Percentiles rank a stretch among this genome's conserved stretches.
phyloP scores from a whole-genome alignment of 1,140 invertebrate genomes.

The Coenobita brevimanus region DNA sequence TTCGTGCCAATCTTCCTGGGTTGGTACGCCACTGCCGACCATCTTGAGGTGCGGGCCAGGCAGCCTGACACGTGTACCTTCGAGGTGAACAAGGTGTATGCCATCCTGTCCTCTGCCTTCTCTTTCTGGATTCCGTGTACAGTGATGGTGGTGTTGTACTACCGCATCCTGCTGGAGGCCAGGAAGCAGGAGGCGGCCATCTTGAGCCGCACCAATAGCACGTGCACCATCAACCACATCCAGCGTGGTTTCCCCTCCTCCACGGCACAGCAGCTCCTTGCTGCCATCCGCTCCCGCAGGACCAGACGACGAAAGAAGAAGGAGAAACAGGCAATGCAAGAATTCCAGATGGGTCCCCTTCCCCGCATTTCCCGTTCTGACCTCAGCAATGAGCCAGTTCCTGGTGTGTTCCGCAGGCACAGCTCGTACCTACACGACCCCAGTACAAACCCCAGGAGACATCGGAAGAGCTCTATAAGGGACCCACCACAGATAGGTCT shows the following conservation, averaged over 20 bases:
- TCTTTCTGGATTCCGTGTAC: constrained; percentile 97
- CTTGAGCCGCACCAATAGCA: constrained; percentile 63
- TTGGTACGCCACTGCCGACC: constrained; percentile 90
- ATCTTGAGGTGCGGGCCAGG: constrained; percentile 85
- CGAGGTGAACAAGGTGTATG: constrained; percentile 91
- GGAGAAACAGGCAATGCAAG: constrained; percentile 6
- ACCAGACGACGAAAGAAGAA: constrained; percentile 28
- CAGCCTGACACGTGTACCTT: constrained; percentile 76
- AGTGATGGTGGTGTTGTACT: constrained; percentile 96
- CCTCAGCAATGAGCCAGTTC: constrained; percentile 21
- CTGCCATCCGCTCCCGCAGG: constrained; percentile 44
- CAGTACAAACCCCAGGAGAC: constrained; percentile 38
- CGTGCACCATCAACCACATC: constrained; percentile 56
- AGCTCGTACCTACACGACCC: constrained; percentile 6
- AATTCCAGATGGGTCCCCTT: constrained; percentile 47
- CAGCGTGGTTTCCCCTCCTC: constrained; percentile 39
- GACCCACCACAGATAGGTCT: constrained; percentile 28
- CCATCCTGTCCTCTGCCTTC: constrained; percentile 91
- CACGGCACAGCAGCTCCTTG: constrained; percentile 63
- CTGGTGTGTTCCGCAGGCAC: constrained; percentile 2
- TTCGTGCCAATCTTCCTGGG: constrained; percentile 95
- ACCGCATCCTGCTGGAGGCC: constrained; percentile 92
- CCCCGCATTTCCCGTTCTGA: constrained; percentile 43
- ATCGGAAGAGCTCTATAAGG: constrained; percentile 25
- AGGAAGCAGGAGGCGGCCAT: constrained; percentile 86